A percentile compares a stretch with the other conserved stretches of the same genome.
Evolutionary conservation across 2,113 vertebrate genomes (phyloP).

Genomic region (rabbit (Oryctolagus cuniculus)): mOryCun1.1 NC_091434.1:105452501-105453000

Average conservation of each 20-base stretch:
- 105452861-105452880: too few species aligned
- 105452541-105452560: slow-evolving; percentile 83
- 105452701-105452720: neutral
- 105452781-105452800: too few species aligned
- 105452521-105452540: slow-evolving; percentile 86
- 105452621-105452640: neutral
- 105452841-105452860: too few species aligned
- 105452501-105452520: slow-evolving; percentile 86
- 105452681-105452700: neutral
- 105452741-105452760: neutral
- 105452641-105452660: neutral
- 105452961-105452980: too few species aligned
- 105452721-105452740: neutral
- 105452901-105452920: too few species aligned
- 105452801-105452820: too few species aligned
- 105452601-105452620: slow-evolving; percentile 34
- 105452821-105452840: too few species aligned
- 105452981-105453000: too few species aligned
- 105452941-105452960: too few species aligned
- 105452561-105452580: slow-evolving; percentile 85
- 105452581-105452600: slow-evolving; percentile 87
- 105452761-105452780: neutral
- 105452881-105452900: too few species aligned
- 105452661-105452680: slow-evolving; percentile 27
- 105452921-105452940: too few species aligned